These are phyloP conservation scores for Leiothrix lutea DNA, from an alignment of 2,113 vertebrate species.

Conservation along the genomic window DNA sequence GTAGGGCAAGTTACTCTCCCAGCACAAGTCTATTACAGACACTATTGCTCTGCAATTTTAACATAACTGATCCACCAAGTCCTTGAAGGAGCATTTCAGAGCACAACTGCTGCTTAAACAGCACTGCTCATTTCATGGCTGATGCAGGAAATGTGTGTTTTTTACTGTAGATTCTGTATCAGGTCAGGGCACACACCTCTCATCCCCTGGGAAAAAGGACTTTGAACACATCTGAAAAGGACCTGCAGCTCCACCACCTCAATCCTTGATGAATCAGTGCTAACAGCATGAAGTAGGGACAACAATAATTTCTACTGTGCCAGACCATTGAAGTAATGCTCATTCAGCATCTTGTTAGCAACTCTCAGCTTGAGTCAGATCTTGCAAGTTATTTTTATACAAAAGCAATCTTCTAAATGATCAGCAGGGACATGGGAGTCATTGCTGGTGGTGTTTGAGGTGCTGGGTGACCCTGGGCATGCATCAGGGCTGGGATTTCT, in stretches of 20 bases:
- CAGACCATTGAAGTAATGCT: background rate
- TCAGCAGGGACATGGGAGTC: background rate
- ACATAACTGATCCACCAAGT: slow-evolving; percentile 9
- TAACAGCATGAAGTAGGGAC: background rate
- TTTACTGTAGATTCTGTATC: background rate
- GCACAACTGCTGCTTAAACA: background rate
- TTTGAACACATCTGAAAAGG: background rate
- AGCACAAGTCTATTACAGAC: background rate
- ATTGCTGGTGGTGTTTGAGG: background rate
- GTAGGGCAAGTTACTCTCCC: slow-evolving; percentile 36
- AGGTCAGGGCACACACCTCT: background rate
- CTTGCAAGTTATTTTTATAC: background rate
- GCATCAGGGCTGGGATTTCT: background rate
- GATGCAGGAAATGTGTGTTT: background rate
- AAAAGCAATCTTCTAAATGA: background rate
- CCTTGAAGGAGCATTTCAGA: slow-evolving; percentile 27
- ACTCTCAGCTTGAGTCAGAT: background rate
- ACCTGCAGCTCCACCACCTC: background rate
- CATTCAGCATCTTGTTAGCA: background rate
- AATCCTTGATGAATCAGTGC: background rate
- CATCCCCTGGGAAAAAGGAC: background rate
- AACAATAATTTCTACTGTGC: background rate
- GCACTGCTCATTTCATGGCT: background rate
- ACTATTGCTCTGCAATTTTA: slow-evolving; percentile 27
- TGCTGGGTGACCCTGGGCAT: background rate